Conservation (phyloP, 2,888 invertebrate genomes). For the Heteromurus nitidus region DNA sequence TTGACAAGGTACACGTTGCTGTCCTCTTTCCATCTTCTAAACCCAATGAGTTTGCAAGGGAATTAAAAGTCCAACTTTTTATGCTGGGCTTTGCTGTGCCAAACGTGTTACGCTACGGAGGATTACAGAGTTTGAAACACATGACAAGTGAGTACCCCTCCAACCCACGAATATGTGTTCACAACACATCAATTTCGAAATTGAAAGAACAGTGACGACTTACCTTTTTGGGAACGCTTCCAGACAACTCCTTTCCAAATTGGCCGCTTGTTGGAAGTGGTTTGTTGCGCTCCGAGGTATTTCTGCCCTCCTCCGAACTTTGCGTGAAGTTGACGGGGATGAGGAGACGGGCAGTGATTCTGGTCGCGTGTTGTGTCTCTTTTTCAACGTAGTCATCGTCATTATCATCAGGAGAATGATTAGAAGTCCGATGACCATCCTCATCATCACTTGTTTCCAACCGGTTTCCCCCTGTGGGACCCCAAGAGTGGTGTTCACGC, state of each 20-base stretch:
- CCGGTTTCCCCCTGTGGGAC: background rate
- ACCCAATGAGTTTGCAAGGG: too few relatives aligned
- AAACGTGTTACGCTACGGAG: too few relatives aligned
- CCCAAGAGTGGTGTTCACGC: slow-evolving; percentile 15
- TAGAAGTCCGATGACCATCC: too few relatives aligned
- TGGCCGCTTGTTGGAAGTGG: background rate
- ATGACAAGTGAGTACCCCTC: too few relatives aligned
- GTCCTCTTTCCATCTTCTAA: too few relatives aligned
- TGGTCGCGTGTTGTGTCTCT: slow-evolving; percentile 1
- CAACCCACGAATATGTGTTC: too few relatives aligned
- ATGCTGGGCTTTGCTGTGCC: too few relatives aligned
- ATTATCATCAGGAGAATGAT: background rate
- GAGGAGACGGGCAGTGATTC: slow-evolving; percentile 39
- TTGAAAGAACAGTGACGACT: background rate
- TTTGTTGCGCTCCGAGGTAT: background rate
- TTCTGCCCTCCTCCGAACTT: background rate
- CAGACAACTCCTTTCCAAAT: background rate
- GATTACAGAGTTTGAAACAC: too few relatives aligned
- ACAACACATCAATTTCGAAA: too few relatives aligned
- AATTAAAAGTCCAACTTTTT: too few relatives aligned
- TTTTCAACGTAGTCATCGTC: slow-evolving; percentile 7
- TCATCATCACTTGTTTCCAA: slow-evolving; percentile 28
- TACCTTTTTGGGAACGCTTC: background rate
- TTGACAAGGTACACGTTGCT: too few relatives aligned
- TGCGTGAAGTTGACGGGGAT: slow-evolving; percentile 50